Evolutionary conservation across 2,888 invertebrate genomes (phyloP).

Genomic region (Zeuzera pyrina): DNA sequence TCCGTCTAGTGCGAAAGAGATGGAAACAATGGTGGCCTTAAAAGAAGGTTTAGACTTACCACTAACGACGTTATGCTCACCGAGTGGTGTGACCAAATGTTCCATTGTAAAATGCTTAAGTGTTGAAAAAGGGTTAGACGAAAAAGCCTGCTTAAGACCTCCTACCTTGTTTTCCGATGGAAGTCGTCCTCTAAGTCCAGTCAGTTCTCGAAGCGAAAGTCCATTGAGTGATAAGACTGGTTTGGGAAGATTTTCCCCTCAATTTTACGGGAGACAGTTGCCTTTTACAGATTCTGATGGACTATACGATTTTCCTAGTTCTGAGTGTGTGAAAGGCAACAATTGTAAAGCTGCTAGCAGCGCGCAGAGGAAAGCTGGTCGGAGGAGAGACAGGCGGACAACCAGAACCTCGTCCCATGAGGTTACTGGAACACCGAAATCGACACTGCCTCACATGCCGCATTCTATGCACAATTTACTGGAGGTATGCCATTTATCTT

Average conservation of each 20-base stretch:
- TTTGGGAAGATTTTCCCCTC: conserved; percentile 78
- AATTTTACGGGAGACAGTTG: conserved; percentile 79
- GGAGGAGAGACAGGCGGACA: conserved; percentile 76
- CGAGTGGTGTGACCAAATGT: conserved; percentile 64
- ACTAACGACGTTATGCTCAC: conserved; percentile 49
- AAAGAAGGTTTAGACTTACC: conserved; percentile 64
- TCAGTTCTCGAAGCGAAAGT: conserved; percentile 85
- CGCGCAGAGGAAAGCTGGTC: conserved; percentile 74
- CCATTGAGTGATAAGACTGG: conserved; percentile 83
- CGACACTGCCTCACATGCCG: conserved; percentile 68
- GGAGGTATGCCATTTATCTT: conserved; percentile 60
- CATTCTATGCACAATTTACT: conserved; percentile 73
- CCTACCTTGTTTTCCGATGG: conserved; percentile 72
- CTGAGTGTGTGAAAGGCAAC: conserved; percentile 75
- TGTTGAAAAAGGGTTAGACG: conserved; percentile 69
- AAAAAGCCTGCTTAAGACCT: conserved; percentile 52
- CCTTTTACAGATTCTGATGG: conserved; percentile 87
- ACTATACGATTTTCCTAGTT: conserved; percentile 84
- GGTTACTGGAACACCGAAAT: conserved; percentile 62
- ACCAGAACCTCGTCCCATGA: conserved; percentile 64
- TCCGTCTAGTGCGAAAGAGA: conserved; percentile 79
- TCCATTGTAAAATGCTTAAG: conserved; percentile 71
- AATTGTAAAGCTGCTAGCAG: conserved; percentile 62
- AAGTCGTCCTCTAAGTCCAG: conserved; percentile 77
- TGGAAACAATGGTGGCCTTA: conserved; percentile 52